A percentile compares a stretch with the other conserved stretches of the same genome.
Conservation (phyloP, 2,113 vertebrate species). For the Picathartes gymnocephalus region DNA sequence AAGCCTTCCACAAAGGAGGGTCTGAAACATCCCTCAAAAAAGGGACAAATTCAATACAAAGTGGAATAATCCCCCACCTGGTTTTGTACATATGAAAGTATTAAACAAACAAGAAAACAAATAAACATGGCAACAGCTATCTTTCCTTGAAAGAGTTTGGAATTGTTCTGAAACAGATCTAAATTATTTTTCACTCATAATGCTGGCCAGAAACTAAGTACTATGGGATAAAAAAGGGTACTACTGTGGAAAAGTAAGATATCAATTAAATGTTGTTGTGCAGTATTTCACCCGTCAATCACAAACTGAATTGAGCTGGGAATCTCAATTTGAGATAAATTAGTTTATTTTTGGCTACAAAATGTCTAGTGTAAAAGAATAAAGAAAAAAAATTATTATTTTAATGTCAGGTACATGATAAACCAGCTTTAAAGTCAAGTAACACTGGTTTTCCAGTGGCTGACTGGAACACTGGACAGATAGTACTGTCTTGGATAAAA, state of each 20-base stretch:
- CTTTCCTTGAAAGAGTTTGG: background rate
- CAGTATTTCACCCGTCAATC: background rate
- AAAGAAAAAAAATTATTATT: background rate
- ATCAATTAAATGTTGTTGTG: background rate
- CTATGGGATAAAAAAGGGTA: background rate
- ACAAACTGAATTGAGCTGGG: background rate
- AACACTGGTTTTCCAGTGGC: background rate
- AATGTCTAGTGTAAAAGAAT: background rate
- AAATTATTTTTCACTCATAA: background rate
- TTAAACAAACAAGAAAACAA: background rate
- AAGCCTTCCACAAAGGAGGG: background rate
- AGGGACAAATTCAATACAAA: background rate
- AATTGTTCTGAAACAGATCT: background rate
- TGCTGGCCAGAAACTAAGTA: background rate
- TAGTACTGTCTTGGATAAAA: background rate
- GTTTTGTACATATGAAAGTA: background rate
- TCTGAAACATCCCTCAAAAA: background rate
- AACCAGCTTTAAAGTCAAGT: background rate
- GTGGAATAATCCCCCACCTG: background rate
- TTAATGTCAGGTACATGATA: background rate
- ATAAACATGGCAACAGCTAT: background rate
- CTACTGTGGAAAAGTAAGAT: background rate
- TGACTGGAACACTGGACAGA: background rate
- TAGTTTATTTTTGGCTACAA: background rate
- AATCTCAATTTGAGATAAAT: background rate